Percentiles rank a stretch among this genome's conserved stretches.
These are phyloP conservation scores for Apodemia zela DNA, from an alignment of 2,888 invertebrate species.

Conservation along the genomic window DNA sequence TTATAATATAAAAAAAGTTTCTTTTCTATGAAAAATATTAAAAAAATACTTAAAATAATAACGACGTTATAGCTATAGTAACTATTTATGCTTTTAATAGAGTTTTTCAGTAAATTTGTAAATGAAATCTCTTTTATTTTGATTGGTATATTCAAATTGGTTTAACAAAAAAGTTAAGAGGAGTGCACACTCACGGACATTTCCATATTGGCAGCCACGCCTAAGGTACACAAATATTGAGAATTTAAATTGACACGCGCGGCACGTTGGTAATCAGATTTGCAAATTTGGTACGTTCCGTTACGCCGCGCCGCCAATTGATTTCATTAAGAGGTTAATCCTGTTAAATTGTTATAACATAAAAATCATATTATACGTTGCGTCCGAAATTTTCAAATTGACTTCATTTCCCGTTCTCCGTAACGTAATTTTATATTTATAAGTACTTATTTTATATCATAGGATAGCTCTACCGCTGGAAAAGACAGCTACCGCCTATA, in stretches of 20 bases:
- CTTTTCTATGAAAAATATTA: no score
- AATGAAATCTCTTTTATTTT: background rate
- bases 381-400: background rate
- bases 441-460: no score
- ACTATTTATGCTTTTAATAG: no score
- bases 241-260: slow-evolving; percentile 10
- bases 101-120: background rate
- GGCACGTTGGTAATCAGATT: background rate
- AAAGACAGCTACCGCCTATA: no score
- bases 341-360: slow-evolving; percentile 3
- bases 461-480: no score
- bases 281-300: slow-evolving; percentile 13
- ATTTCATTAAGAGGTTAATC: slow-evolving; percentile 12
- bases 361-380: background rate
- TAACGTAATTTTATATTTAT: no score
- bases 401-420: background rate
- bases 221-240: background rate
- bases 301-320: slow-evolving; percentile 7
- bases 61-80: no score
- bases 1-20: no score
- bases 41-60: no score
- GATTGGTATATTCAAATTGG: background rate
- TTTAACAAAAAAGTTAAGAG: background rate
- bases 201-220: background rate
- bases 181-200: slow-evolving; percentile 4